Base-by-base conservation (phyloP, 2,797 vertebrate species). In the Pristis pectinata region DNA sequence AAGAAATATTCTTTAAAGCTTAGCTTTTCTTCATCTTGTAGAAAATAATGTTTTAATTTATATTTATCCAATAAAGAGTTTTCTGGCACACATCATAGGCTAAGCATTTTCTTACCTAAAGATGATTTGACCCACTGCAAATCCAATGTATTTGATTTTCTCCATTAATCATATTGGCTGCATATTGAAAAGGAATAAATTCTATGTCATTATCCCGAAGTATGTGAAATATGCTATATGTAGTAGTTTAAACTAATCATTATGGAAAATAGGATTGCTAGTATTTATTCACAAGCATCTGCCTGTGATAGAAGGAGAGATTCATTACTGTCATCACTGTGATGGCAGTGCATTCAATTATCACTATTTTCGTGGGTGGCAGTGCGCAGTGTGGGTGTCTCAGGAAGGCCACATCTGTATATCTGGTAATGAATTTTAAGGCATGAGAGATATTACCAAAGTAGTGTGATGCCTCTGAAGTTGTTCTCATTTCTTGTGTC, bases 211-310 rank as follows among this genome's bases (percentile, higher is more conserved):
- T 72, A 72, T 72, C n/a, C 44, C 0, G 3, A 74, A 94, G 72
- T 53, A 53, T 34, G 70, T 56, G 13, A 24, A 76, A 74, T 76
- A 34, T 49, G 92, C 24, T 53, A 34, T 34, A 94, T 0, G 70
- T 53, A 56, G 30, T 76, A 76, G 70, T 94, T 94, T 74, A 74
- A 53, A 70, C 67, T 94, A n/a, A 94, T 94, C 70, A 30, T 94
- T 30, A 94, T 94, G 92, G 70, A 30, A 94, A 19, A 94, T 56
- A 53, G 70, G 70, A 49, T 74, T 94, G 92, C 30, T 70, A 34
- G 92, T 76, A 94, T 94, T 94, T 94, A 94, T 94, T 94, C 67
- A 74, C 92, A 74, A 76, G 92, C 92, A 94, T 74, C 70, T 94
- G 92, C 92, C 92, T 94, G 30, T 94, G 92, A 56, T n/a, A 22